Conservation (phyloP, 92 coral and sea anemone species). For the Phenganax stokvisi region DNA sequence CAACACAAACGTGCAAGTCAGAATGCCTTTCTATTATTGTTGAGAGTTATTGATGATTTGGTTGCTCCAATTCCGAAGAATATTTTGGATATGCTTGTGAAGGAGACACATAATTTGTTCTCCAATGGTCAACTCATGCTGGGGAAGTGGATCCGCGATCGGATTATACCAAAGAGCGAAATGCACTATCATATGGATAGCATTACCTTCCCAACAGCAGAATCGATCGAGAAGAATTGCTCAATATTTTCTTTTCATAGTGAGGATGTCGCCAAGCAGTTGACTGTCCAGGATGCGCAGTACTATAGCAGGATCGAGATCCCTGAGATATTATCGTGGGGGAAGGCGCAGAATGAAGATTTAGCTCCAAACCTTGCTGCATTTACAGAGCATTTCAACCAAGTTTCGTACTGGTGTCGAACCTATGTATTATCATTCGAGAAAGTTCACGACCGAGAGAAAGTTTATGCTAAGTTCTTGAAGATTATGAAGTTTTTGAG, state of each 20-base stretch:
- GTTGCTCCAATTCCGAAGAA: constrained; percentile 86
- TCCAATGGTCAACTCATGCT: constrained; percentile 75
- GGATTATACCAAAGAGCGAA: constrained; percentile 91
- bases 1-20: constrained; percentile 95
- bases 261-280: constrained; percentile 75
- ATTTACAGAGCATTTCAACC: constrained; percentile 95
- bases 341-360: constrained; percentile 93
- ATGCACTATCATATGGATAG: constrained; percentile 68
- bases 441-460: constrained; percentile 84
- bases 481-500: constrained; percentile 95
- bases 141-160: constrained; percentile 77
- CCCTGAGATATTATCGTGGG: constrained; percentile 97
- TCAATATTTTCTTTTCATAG: constrained; percentile 77
- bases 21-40: constrained; percentile 77
- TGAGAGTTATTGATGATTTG: constrained; percentile 87
- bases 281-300: constrained; percentile 84
- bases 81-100: constrained; percentile 85
- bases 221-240: constrained; percentile 37
- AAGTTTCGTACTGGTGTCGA: constrained; percentile 96
- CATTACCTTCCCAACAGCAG: constrained; percentile 50
- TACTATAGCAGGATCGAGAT: constrained; percentile 85
- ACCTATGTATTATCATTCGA: constrained; percentile 87
- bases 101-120: constrained; percentile 83
- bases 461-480: constrained; percentile 76
- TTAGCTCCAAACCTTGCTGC: constrained; percentile 78